Percentiles rank a stretch among this genome's conserved stretches.
Evolutionary conservation across 1,140 invertebrate genomes (phyloP).

Genomic region (Cyclina sinensis): DNA sequence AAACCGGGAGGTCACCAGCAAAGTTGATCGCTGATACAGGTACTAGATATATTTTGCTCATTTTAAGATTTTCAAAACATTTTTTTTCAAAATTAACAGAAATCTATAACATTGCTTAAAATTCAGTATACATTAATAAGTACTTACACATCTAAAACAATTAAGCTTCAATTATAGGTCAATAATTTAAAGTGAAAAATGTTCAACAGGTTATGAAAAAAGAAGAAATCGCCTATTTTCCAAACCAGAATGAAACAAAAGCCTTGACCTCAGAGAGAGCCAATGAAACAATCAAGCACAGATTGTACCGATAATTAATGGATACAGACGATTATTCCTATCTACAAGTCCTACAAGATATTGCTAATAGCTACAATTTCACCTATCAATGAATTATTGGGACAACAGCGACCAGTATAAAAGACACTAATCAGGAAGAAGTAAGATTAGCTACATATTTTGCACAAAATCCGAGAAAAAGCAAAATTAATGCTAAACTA

Average conservation of each 20-base stretch:
- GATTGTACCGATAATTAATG: neutral
- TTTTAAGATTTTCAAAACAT: too few relatives aligned
- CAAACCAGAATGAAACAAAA: neutral
- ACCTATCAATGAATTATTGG: neutral
- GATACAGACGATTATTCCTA: neutral
- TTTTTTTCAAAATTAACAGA: too few relatives aligned
- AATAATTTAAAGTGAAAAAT: neutral
- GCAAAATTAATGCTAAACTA: neutral
- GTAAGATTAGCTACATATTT: neutral
- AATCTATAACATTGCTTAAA: too few relatives aligned
- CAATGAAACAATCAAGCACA: neutral
- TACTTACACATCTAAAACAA: neutral
- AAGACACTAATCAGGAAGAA: too few relatives aligned
- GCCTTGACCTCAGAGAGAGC: too few relatives aligned
- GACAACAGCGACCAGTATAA: neutral
- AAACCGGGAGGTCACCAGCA: neutral
- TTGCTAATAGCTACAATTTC: neutral
- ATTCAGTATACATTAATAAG: too few relatives aligned
- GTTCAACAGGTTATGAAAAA: too few relatives aligned
- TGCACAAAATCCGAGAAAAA: neutral
- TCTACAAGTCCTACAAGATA: too few relatives aligned
- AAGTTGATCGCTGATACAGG: constrained; percentile 14
- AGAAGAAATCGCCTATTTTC: neutral
- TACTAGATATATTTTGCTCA: neutral
- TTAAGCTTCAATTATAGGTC: neutral